Evolutionary conservation across 1,140 invertebrate genomes (phyloP).

Genomic region (Cydia amplana): DNA sequence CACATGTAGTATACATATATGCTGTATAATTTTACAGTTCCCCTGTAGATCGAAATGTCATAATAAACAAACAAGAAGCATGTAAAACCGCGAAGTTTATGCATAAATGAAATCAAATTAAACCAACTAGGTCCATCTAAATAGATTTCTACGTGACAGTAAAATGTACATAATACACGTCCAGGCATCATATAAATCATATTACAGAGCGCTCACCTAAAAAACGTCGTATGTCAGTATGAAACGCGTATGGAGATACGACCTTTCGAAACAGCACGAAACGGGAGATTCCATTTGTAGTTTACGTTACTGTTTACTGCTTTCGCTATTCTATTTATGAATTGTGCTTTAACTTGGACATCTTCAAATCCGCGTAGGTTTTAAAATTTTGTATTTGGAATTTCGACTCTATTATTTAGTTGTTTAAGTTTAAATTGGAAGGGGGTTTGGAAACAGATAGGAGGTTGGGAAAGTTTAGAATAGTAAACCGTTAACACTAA

Average conservation of each 20-base stretch:
- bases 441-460: not conserved
- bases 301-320: slow-evolving; percentile 48
- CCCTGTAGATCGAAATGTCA: slow-evolving; percentile 33
- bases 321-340: slow-evolving; percentile 45
- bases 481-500: not conserved
- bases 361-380: not conserved
- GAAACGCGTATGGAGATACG: not conserved
- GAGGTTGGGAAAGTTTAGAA: not conserved
- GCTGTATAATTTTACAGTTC: not conserved
- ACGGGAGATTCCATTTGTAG: slow-evolving; percentile 48
- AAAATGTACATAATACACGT: not conserved
- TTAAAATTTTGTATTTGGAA: not conserved
- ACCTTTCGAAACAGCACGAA: not conserved
- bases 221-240: not conserved
- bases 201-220: slow-evolving; percentile 46
- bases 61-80: not conserved
- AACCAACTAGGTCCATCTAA: slow-evolving; percentile 5
- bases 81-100: not conserved
- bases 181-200: slow-evolving; percentile 41
- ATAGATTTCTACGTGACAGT: slow-evolving; percentile 1
- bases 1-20: too few species aligned
- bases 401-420: not conserved
- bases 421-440: not conserved
- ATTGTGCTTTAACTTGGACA: slow-evolving; percentile 29
- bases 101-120: slow-evolving; percentile 12